A percentile compares a stretch with the other conserved stretches of the same genome.
Conservation (phyloP, 2,888 invertebrate genomes). For the Torymus aiolomorphi region DNA sequence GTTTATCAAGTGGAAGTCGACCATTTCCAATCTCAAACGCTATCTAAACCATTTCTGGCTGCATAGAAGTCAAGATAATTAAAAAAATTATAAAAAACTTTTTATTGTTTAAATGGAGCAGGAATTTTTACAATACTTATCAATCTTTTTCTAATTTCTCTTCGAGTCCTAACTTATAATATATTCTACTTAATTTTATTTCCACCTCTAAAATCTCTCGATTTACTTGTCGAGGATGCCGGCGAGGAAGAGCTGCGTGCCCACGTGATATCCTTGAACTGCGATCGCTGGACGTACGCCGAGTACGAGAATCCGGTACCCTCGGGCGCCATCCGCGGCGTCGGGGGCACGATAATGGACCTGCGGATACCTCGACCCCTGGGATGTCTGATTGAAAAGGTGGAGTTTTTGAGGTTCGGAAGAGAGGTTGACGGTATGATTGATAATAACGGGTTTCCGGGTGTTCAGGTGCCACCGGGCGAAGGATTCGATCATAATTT, state of each 20-base stretch:
- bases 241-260: conserved; percentile 81
- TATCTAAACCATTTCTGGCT: too few relatives aligned
- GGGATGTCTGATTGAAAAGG: conserved; percentile 79
- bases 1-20: too few relatives aligned
- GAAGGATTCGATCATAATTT: conserved; percentile 90
- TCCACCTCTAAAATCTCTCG: too few relatives aligned
- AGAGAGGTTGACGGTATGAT: too few relatives aligned
- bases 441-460: neutral
- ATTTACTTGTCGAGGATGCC: conserved; percentile 75
- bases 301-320: conserved; percentile 82
- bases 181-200: too few relatives aligned
- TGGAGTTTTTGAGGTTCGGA: neutral
- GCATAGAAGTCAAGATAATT: too few relatives aligned
- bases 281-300: conserved; percentile 84
- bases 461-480: conserved; percentile 74
- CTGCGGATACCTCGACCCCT: conserved; percentile 82
- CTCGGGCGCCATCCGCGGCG: conserved; percentile 82
- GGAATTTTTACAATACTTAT: too few relatives aligned
- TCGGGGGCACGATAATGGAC: conserved; percentile 86
- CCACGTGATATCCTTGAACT: conserved; percentile 85
- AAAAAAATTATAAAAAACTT: too few relatives aligned
- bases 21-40: too few relatives aligned
- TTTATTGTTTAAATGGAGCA: too few relatives aligned
- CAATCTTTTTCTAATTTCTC: too few relatives aligned
- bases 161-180: too few relatives aligned